Evolutionary conservation across 2,113 vertebrate species (phyloP), one percentile per base, ranked within the genome.

Genomic region (Cochlearius cochlearius): DNA sequence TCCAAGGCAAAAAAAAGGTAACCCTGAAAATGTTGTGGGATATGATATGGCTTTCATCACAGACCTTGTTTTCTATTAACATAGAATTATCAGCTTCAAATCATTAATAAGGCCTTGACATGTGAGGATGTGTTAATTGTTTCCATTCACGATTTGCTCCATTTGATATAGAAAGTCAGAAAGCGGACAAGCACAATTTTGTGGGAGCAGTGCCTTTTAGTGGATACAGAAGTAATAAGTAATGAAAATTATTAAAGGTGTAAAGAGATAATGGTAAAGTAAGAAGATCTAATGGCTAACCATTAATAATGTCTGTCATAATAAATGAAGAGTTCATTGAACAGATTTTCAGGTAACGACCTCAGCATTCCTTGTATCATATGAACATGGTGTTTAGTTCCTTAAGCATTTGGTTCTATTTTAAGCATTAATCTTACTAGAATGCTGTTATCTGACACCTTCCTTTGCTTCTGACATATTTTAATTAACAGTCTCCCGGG

Each of bases 201-300:
- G 16, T 56, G 50, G 30, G 3, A 86, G 3, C 6, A 26, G 9
- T 56, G 19, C 3, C 36, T 72, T 84, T 90, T 55, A 73, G 13
- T 56, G 15, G 32, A 49, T 72, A 56, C 6, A 47, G 20, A 64
- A 72, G 2, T 67, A 71, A 41, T 26, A 64, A 34, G 2, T 50
- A 59, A 69, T 0, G 1, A 78, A 74, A 58, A 50, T 13, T 0
- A 18, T 72, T 62, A 68, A 50, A 82, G 10, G 10, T 68, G 3
- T 78, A 45, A 69, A 75, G 30, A 53, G 3, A 30, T 38, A 55
- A 67, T 34, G 3, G 10, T 76, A 80, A 96, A 63, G 12, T 74
- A 62, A 77, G 34, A 69, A 66, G 7, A 63, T 32, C 5, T 75
- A 39, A 59, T 50, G 1, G 22, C 5, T 64, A 2, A 39, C 32